Evolutionary conservation across 2,888 invertebrate genomes (phyloP), one percentile per base, ranked within the genome.

Genomic region (Spicauda simplicius): DNA sequence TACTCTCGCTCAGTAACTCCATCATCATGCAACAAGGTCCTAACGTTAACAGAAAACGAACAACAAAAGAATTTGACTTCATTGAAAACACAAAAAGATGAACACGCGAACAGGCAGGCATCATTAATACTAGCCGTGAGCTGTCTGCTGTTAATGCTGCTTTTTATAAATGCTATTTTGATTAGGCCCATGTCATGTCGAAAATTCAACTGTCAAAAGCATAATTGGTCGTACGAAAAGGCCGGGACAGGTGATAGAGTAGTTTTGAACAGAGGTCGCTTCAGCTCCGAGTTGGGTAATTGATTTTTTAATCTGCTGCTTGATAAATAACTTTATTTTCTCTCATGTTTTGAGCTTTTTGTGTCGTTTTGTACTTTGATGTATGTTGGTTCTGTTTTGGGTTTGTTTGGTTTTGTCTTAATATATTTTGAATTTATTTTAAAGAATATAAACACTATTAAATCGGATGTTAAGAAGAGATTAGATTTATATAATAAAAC

Each of bases 111-210:
- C 82, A 79, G 80, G 80, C 79, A 79, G 78, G 86, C 91, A 89
- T 91, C 91, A 91, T 91, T 91, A 91, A 91, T 89, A 84, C 60
- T 83, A 90, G 86, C 90, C 90, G 89, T 88, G 88, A 88, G 90
- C 92, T 91, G 93, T 92, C 93, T 89, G 87, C 86, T 84, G 87
- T 87, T 90, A 88, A 91, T 88, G 88, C 88, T 85, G 85, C 85
- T 86, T 86, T 90, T 91, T 87, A 90, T 90, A 91, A 93, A 93
- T 88, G 91, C 86, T 93, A 91, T 93, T 93, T 93, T 93, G 94
- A 94, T 94, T 94, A 94, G 94, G 94, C 94, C 93, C 91, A 90
- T 90, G 93, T 93, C 94, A 92, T 91, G 91, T 93, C 87, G 86
- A 88, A 92, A 91, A 92, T 90, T 93, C 87, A 93, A 88, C 94